Conservation (phyloP, 2,888 invertebrate genomes). For the Noctua janthe region DNA sequence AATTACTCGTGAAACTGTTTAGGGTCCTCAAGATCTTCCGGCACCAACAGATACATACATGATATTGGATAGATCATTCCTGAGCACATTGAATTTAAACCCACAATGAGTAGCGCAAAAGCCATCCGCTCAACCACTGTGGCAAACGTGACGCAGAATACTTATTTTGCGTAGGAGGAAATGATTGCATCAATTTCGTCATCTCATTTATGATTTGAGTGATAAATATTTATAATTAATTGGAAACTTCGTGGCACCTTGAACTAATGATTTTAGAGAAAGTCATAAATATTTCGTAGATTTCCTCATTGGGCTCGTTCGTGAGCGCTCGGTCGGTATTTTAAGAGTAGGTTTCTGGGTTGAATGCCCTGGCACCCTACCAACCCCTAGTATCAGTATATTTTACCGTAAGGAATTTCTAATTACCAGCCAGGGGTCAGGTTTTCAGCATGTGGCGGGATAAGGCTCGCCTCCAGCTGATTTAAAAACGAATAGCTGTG, state of each 20-base stretch:
- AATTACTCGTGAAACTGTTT: not conserved
- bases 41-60: not conserved
- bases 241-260: slow-evolving; percentile 11
- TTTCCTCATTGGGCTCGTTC: not conserved
- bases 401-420: not conserved
- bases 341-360: not conserved
- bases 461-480: not conserved
- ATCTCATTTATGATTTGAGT: not conserved
- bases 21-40: not conserved
- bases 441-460: not conserved
- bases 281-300: slow-evolving; percentile 3
- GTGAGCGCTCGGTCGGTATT: not conserved
- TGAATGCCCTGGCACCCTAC: not conserved
- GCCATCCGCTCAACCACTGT: not conserved
- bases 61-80: not conserved
- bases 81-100: not conserved
- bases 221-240: slow-evolving; percentile 25
- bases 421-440: not conserved
- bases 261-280: slow-evolving; percentile 22
- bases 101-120: not conserved
- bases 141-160: not conserved
- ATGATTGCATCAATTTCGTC: slow-evolving; percentile 14
- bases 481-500: not conserved
- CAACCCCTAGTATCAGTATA: not conserved
- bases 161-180: not conserved